Base-by-base conservation (phyloP, 1,140 invertebrate genomes). In the Megalonaias nervosa region DNA sequence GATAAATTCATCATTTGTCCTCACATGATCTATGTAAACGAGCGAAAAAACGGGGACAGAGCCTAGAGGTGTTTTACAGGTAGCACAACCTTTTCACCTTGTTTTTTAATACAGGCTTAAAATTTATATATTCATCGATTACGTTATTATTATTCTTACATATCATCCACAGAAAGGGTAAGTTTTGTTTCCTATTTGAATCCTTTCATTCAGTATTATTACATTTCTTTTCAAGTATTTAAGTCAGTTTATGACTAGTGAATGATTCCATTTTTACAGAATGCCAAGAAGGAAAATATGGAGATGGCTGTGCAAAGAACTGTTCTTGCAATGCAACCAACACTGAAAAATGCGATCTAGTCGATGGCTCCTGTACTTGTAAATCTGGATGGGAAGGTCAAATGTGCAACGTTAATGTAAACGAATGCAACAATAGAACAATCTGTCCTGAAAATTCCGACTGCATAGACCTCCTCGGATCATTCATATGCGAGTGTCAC, bases 401-500 rank as follows among this genome's bases (percentile, higher is more conserved):
- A 16, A 74, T 56, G 0, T 82, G 81, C 74, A 38, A 69, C 4
- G 12, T 3, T 9, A 58, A 81, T 48, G 62, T 77, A 1, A 23
- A 81, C 57, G 79, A 81, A 72, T 87, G 85, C 64, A 17, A 55
- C 0, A 75, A 19, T 21, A 38, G 62, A 11, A 56, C 57, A 58
- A 64, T 57, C 26, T 82, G 77, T 67, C 12, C 38, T 62, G 23
- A 58, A 16, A 70, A 76, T 15, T 69, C 68, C 2, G 9, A 23
- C 1, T 82, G 79, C 68, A 55, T 17, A 17, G 70, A 84, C 55
- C 61, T 58, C 55, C 17, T 23, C 11, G 81, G 83, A 5, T 61
- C 62, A 15, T 82, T 77, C 38, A 14, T 61, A 19, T 84, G 81
- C 65, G 17, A n/a, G 0, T 84, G 83, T 68, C 23, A 76, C 16